phyloP scores from a whole-genome alignment of 2,797 vertebrate genomes.

The Eurystomus glaucurus region DNA sequence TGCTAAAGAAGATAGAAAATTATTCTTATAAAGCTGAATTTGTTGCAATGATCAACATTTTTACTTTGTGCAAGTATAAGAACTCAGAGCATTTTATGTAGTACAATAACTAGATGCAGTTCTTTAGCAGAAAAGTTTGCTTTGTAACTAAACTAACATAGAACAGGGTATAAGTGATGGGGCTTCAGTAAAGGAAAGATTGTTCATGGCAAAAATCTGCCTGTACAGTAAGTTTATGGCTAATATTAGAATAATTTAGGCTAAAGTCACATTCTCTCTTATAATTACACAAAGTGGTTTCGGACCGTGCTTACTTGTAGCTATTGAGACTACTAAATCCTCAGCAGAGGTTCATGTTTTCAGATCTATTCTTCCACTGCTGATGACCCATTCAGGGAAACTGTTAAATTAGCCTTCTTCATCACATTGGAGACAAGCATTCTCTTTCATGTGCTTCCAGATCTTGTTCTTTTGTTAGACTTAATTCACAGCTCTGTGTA shows the following conservation, averaged over 20 bases:
- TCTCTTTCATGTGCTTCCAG: neutral
- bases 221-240: neutral
- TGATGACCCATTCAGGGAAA: neutral
- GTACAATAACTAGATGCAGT: neutral
- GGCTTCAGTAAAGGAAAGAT: neutral
- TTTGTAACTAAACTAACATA: neutral
- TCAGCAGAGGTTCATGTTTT: neutral
- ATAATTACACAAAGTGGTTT: neutral
- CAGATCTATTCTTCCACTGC: neutral
- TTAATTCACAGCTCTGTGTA: neutral
- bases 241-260: conserved; percentile 2
- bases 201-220: neutral
- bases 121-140: neutral
- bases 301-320: neutral
- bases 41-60: neutral
- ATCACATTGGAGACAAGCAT: neutral
- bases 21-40: conserved; percentile 25
- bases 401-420: neutral
- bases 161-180: neutral
- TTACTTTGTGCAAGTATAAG: neutral
- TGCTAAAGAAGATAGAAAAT: neutral
- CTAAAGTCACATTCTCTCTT: neutral
- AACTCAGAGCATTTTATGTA: neutral
- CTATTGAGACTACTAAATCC: neutral
- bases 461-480: neutral